A percentile compares a stretch with the other conserved stretches of the same genome.
Evolutionary conservation across 1,140 invertebrate genomes (phyloP).

Genomic region (Drosophila kohkoa): DNA sequence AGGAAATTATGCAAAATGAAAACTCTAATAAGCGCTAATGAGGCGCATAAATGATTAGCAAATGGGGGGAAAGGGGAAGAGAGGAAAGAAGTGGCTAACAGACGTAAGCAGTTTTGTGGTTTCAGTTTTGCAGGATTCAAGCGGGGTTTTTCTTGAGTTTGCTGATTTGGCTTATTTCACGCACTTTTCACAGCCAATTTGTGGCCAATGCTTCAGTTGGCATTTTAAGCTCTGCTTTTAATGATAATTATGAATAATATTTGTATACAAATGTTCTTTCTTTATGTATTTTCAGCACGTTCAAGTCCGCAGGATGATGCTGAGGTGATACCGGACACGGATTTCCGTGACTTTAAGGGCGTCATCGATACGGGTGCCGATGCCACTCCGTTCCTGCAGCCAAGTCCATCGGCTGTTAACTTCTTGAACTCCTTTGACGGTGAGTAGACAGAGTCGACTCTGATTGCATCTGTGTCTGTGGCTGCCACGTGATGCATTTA

Average conservation of each 20-base stretch:
- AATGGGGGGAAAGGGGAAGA: background rate
- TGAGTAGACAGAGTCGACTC: conserved; percentile 42
- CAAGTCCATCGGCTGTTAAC: conserved; percentile 58
- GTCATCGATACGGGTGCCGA: conserved; percentile 75
- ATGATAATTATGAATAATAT: conserved; percentile 63
- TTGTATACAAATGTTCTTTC: conserved; percentile 24
- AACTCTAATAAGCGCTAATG: conserved; percentile 75
- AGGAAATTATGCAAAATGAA: conserved; percentile 64
- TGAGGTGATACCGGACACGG: conserved; percentile 67
- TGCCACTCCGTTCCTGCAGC: conserved; percentile 71
- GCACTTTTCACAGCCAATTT: conserved; percentile 60
- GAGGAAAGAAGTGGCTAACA: background rate
- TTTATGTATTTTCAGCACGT: conserved; percentile 55
- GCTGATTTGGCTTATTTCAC: conserved; percentile 72
- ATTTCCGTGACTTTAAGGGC: conserved; percentile 74
- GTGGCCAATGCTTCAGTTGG: conserved; percentile 1
- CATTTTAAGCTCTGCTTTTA: conserved; percentile 21
- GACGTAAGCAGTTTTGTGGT: conserved; percentile 26
- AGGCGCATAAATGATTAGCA: conserved; percentile 54
- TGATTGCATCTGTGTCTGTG: background rate
- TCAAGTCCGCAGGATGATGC: conserved; percentile 73
- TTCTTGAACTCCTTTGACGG: conserved; percentile 78
- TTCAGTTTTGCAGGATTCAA: conserved; percentile 3
- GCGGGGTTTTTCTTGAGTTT: conserved; percentile 6
- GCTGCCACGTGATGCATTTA: conserved; percentile 18